These are phyloP conservation scores for Pionites leucogaster DNA, from an alignment of 2,113 vertebrate genomes.

Conservation along the genomic window DNA sequence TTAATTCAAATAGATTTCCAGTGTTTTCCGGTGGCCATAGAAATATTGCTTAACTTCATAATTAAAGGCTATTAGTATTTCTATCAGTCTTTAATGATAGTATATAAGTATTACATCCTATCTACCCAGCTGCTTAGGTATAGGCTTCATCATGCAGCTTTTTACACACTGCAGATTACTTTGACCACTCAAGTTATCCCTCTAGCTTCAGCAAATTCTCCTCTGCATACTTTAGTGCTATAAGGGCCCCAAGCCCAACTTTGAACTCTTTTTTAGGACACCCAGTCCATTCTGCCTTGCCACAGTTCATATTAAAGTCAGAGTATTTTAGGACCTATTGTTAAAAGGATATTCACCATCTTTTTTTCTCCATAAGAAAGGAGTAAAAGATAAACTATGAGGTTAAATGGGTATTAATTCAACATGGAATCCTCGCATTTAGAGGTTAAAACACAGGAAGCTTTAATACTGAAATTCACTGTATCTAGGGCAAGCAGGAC, in stretches of 20 bases:
- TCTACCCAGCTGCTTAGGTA: not conserved
- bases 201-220: not conserved
- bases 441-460: not conserved
- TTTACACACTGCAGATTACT: not conserved
- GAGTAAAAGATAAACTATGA: not conserved
- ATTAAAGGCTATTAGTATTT: not conserved
- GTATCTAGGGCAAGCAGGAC: not conserved
- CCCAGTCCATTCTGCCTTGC: not conserved
- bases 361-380: not conserved
- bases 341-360: not conserved
- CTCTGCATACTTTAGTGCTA: not conserved
- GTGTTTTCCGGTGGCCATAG: not conserved
- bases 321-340: not conserved
- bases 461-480: not conserved
- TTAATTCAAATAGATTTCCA: not conserved
- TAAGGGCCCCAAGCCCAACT: not conserved
- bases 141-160: not conserved
- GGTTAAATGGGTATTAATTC: not conserved
- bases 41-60: not conserved
- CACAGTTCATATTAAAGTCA: not conserved
- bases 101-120: not conserved
- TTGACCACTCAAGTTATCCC: not conserved
- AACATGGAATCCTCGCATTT: not conserved
- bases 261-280: not conserved
- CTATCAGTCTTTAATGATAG: not conserved